Base-by-base conservation (phyloP, 1,140 invertebrate genomes). In the Cotesia glomerata region DNA sequence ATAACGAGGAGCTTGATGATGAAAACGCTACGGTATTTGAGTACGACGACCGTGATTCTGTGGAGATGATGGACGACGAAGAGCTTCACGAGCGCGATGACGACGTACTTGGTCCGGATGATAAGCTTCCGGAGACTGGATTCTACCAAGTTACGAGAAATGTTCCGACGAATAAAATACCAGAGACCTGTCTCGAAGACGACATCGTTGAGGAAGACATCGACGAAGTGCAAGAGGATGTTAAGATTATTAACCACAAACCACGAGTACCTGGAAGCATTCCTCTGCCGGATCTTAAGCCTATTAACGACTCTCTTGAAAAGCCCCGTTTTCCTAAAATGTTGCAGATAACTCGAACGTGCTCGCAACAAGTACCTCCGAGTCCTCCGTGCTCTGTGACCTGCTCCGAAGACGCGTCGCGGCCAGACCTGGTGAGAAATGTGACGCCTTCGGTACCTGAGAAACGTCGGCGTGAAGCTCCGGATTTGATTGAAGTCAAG, bases 351-450 rank as follows among this genome's bases (percentile, higher is more conserved):
- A 45, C 73, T 79, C 0, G 62, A 0, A 81, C 78, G 5, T 84
- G 82, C 64, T 65, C 84, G 18, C 83, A 86, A 51, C 79, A 82
- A 16, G 49, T 87, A 2, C 66, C 86, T 3, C 86, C 86, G 0
- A 86, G 85, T 75, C 85, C 85, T 4, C 86, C 86, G 0, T 85
- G 85, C 74, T 85, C 84, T 4, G 86, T 87, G 4, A 82, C 81
- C 3, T 87, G 86, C 58, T 87, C 86, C 2, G 85, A 87, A 64
- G 86, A 87, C 65, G 82, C 82, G 5, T 58, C 35, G 26, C 58
- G 18, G 32, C 18, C 26, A 8, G 18, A 56, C 16, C n/a, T 45
- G 7, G 18, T 49, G 2, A 34, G 18, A 18, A 36, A 9, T 8
- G 8, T 11, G 3, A 14, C 5, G 2, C 34, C 26, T n/a, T 51